Evolutionary conservation across 1,140 invertebrate genomes (phyloP).

Genomic region (Samia ricini): DNA sequence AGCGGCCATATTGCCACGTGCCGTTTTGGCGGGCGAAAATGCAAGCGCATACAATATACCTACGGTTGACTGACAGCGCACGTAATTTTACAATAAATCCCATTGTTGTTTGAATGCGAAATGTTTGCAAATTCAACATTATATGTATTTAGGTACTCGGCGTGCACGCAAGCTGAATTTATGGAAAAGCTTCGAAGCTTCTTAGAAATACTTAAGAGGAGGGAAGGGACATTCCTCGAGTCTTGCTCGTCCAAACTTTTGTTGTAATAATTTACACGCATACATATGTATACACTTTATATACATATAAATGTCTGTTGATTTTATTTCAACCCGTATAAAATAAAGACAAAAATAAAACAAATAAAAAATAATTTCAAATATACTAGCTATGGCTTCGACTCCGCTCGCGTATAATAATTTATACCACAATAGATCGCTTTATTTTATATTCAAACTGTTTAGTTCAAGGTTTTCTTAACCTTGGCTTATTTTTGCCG

Average conservation of each 20-base stretch:
- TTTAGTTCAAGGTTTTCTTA: too few relatives aligned
- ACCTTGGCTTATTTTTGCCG: too few relatives aligned
- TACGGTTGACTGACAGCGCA: constrained; percentile 45
- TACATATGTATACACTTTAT: too few relatives aligned
- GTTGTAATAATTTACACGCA: too few relatives aligned
- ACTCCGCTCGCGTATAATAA: too few relatives aligned
- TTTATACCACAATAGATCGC: too few relatives aligned
- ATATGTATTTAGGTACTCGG: constrained; percentile 71
- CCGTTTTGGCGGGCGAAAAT: constrained; percentile 42
- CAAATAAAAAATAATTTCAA: too few relatives aligned
- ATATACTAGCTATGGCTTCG: too few relatives aligned
- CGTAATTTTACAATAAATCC: constrained; percentile 74
- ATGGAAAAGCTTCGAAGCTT: constrained; percentile 22
- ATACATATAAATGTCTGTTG: too few relatives aligned
- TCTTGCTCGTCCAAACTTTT: neutral
- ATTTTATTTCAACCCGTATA: too few relatives aligned
- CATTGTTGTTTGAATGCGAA: constrained; percentile 68
- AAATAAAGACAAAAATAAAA: too few relatives aligned
- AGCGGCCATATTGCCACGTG: constrained; percentile 62
- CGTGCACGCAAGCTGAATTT: constrained; percentile 52
- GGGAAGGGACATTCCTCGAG: constrained; percentile 15
- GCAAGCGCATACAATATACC: constrained; percentile 34
- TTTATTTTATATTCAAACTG: too few relatives aligned
- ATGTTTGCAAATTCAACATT: constrained; percentile 47
- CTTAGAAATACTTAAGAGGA: constrained; percentile 14